Percentiles rank a stretch among this genome's conserved stretches.
Conservation (phyloP, 2,797 vertebrate species). For the Anisognathus igniventris region DNA sequence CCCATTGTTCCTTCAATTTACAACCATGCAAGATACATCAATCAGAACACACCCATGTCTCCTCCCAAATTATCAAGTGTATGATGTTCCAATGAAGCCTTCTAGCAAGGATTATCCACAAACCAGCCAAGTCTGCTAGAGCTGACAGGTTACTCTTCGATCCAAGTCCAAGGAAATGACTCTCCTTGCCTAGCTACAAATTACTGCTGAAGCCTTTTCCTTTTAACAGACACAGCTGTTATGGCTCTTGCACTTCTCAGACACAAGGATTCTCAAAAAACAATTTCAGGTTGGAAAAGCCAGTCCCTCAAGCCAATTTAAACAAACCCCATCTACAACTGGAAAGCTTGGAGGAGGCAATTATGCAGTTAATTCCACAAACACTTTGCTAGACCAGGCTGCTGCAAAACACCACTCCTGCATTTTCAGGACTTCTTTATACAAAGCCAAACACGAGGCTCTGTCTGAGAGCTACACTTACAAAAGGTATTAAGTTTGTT, state of each 20-base stretch:
- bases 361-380: background rate
- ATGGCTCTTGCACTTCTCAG: background rate
- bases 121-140: background rate
- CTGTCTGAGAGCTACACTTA: background rate
- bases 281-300: background rate
- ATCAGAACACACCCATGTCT: background rate
- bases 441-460: background rate
- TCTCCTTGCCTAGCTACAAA: background rate
- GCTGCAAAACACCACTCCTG: background rate
- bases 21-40: background rate
- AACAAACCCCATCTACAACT: accelerated
- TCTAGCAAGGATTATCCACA: background rate
- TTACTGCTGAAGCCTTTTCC: background rate
- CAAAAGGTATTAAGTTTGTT: background rate
- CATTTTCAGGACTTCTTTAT: background rate
- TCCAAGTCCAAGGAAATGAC: background rate
- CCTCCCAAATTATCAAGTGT: background rate
- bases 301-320: background rate
- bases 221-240: accelerated
- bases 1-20: background rate
- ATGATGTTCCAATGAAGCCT: background rate
- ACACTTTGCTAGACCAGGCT: background rate
- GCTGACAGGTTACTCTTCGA: background rate
- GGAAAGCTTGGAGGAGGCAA: background rate
- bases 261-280: background rate